Conservation (phyloP, 1,140 invertebrate genomes). For the Theocolax elegans region DNA sequence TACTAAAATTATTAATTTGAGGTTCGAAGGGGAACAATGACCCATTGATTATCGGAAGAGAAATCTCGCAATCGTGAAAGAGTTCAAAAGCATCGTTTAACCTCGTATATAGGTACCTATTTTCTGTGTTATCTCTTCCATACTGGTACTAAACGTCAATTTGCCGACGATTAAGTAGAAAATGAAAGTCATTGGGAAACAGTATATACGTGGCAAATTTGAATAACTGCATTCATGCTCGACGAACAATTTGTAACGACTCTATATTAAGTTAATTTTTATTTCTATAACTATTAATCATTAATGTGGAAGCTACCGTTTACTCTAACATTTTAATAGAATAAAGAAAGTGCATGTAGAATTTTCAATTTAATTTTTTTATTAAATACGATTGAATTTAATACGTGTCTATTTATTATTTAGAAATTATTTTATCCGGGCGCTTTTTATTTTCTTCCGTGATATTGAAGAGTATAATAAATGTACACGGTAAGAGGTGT, state of each 20-base stretch:
- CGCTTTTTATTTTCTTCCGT: no score
- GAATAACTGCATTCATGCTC: slow-evolving; percentile 2
- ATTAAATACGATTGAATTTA: no score
- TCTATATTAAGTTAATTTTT: neutral
- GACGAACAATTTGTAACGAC: neutral
- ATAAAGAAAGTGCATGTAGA: neutral
- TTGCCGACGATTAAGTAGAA: slow-evolving; percentile 7
- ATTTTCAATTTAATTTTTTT: no score
- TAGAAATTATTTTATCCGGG: no score
- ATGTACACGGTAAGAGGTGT: no score
- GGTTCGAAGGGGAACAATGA: slow-evolving; percentile 12
- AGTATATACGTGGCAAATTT: neutral
- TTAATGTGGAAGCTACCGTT: neutral
- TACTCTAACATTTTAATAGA: neutral
- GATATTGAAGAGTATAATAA: no score
- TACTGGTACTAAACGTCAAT: slow-evolving; percentile 8
- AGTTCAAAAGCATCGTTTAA: slow-evolving; percentile 16
- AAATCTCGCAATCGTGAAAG: slow-evolving; percentile 10
- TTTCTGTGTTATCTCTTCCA: neutral
- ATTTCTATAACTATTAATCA: slow-evolving; percentile 14
- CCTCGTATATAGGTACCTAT: no score
- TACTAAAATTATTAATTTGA: neutral
- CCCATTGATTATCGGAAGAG: slow-evolving; percentile 31
- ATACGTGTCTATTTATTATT: no score
- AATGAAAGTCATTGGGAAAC: neutral